Conservation (phyloP, 2,113 vertebrate species). For the Coptodon bakossiorum region DNA sequence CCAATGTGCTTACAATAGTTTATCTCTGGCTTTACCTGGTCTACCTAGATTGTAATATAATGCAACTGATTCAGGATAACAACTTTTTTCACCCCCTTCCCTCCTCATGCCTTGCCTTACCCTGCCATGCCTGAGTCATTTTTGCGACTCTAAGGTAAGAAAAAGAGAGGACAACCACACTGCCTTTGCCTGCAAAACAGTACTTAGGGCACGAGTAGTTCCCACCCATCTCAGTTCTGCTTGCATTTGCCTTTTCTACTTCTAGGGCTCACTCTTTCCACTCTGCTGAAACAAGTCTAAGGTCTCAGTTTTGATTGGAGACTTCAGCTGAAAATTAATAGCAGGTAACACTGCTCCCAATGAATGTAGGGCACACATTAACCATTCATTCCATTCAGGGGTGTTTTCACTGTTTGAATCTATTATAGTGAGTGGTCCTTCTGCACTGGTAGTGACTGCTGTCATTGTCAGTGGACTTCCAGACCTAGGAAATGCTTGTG, state of each 20-base stretch:
- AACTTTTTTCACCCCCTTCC: neutral
- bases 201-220: constrained; percentile 38
- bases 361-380: constrained; percentile 70
- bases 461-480: constrained; percentile 17
- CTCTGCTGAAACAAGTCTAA: constrained; percentile 10
- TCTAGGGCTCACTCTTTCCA: constrained; percentile 33
- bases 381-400: constrained; percentile 48
- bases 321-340: constrained; percentile 43
- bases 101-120: constrained; percentile 50
- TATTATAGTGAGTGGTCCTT: constrained; percentile 20
- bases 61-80: constrained; percentile 1
- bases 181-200: constrained; percentile 47
- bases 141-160: constrained; percentile 38
- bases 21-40: constrained; percentile 12
- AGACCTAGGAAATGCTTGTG: constrained; percentile 29
- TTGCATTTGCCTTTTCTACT: constrained; percentile 56
- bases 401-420: constrained; percentile 38
- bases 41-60: constrained; percentile 44
- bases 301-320: constrained; percentile 23
- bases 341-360: constrained; percentile 47
- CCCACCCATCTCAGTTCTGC: constrained; percentile 8
- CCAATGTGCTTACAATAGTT: neutral
- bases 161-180: constrained; percentile 40
- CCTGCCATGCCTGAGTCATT: constrained; percentile 35
- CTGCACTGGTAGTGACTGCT: constrained; percentile 21